A percentile compares a stretch with the other conserved stretches of the same genome.
Conservation (phyloP, 1,140 invertebrate species). For the Aplysia californica region DNA sequence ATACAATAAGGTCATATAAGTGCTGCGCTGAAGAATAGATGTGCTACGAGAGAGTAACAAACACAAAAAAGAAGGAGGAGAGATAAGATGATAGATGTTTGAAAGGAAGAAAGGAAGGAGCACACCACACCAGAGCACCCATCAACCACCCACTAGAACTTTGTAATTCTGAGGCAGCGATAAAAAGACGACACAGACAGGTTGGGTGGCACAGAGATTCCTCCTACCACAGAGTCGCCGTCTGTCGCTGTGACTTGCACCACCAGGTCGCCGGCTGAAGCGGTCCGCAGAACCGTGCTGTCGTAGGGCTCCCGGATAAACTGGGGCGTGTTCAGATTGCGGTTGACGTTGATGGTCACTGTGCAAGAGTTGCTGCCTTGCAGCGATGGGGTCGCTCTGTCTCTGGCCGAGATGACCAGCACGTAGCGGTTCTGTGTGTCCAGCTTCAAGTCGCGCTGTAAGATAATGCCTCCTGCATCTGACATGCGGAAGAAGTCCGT, state of each 20-base stretch:
- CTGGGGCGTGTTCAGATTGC: conserved; percentile 74
- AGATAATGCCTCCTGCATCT: background rate
- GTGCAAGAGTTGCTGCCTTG: conserved; percentile 69
- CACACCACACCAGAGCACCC: too few relatives aligned
- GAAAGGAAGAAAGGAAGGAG: too few relatives aligned
- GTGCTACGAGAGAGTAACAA: too few relatives aligned
- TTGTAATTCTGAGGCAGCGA: too few relatives aligned
- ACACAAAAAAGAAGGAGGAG: too few relatives aligned
- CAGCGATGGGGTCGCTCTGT: background rate
- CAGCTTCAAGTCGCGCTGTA: background rate
- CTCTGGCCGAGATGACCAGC: background rate
- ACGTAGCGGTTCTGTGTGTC: background rate
- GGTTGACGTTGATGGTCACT: conserved; percentile 84
- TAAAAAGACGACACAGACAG: too few relatives aligned
- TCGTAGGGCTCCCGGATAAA: conserved; percentile 39
- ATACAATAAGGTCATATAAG: too few relatives aligned
- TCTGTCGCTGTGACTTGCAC: conserved; percentile 6
- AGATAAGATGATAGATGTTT: too few relatives aligned
- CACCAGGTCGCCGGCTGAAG: conserved; percentile 21
- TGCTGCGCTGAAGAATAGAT: too few relatives aligned
- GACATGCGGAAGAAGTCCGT: background rate
- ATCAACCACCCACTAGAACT: too few relatives aligned
- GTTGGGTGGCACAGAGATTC: too few relatives aligned
- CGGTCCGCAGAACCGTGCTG: conserved; percentile 58
- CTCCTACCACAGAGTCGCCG: conserved; percentile 20